phyloP scores from a whole-genome alignment of 2,113 vertebrate species.

The Dolichallabes microphthalmus region DNA sequence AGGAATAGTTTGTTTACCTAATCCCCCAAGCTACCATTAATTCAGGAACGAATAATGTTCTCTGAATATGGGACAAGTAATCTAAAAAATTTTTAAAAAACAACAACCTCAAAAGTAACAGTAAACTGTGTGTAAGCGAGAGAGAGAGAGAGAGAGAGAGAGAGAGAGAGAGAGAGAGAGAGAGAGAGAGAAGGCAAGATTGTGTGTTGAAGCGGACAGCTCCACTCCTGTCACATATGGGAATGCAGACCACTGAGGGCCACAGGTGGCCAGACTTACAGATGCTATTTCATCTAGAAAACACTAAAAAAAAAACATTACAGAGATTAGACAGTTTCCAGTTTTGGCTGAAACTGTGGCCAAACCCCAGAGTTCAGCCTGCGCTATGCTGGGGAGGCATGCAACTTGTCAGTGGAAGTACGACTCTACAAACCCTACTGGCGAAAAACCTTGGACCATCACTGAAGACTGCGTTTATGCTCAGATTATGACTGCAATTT shows the following conservation, averaged over 20 bases:
- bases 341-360: slow-evolving; percentile 31
- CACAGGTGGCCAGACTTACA: slow-evolving; percentile 46
- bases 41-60: slow-evolving; percentile 61
- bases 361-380: slow-evolving; percentile 34
- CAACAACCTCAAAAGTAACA: neutral
- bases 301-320: slow-evolving; percentile 25
- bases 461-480: slow-evolving; percentile 27
- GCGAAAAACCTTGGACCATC: slow-evolving; percentile 10
- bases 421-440: slow-evolving; percentile 43
- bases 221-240: slow-evolving; percentile 38
- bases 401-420: slow-evolving; percentile 23
- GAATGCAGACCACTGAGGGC: slow-evolving; percentile 37
- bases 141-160: slow-evolving; percentile 20
- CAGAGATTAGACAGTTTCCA: slow-evolving; percentile 40
- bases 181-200: neutral
- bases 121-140: neutral
- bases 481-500: slow-evolving; percentile 41
- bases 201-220: slow-evolving; percentile 31
- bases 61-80: slow-evolving; percentile 14
- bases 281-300: slow-evolving; percentile 44
- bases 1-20: slow-evolving; percentile 41
- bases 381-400: slow-evolving; percentile 4
- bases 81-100: neutral
- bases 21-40: slow-evolving; percentile 56
- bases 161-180: neutral